phyloP scores from a whole-genome alignment of 2,888 invertebrate species.

The Drosophila helvetica region DNA sequence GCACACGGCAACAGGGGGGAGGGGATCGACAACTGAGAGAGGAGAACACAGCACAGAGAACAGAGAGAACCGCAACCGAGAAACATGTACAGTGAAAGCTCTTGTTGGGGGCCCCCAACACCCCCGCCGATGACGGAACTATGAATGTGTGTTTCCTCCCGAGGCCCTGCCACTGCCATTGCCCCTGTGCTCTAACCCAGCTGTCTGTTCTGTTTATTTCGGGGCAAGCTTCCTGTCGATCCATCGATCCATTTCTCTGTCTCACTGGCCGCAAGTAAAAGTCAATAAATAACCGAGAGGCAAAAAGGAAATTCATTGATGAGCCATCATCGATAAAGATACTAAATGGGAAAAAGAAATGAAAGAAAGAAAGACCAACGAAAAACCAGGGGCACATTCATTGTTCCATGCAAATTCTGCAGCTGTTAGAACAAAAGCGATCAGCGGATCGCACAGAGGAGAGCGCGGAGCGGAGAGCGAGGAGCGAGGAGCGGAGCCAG shows the following conservation, averaged over 20 bases:
- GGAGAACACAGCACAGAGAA: conserved; percentile 14
- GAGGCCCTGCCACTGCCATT: neutral
- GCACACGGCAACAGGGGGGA: too few relatives aligned
- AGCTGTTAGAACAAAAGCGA: conserved; percentile 47
- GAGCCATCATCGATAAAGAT: conserved; percentile 62
- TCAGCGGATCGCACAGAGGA: neutral
- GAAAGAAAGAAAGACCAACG: conserved; percentile 13
- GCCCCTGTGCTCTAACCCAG: neutral
- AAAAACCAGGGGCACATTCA: neutral
- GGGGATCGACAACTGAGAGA: conserved; percentile 6
- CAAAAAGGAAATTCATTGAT: conserved; percentile 73
- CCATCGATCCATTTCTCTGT: conserved; percentile 31
- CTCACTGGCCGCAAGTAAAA: conserved; percentile 58
- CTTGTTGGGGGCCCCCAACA: neutral
- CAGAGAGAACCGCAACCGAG: neutral
- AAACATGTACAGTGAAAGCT: neutral
- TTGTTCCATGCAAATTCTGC: conserved; percentile 43
- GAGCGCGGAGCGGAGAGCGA: too few relatives aligned
- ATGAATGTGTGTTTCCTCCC: neutral
- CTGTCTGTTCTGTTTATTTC: conserved; percentile 30
- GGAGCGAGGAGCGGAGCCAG: neutral
- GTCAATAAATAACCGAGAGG: conserved; percentile 65
- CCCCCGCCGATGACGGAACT: neutral
- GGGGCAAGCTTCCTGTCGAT: conserved; percentile 28
- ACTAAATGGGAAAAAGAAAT: conserved; percentile 23